phyloP scores from a whole-genome alignment of 2,113 vertebrate species.

The Vulpes ferrilata region DNA sequence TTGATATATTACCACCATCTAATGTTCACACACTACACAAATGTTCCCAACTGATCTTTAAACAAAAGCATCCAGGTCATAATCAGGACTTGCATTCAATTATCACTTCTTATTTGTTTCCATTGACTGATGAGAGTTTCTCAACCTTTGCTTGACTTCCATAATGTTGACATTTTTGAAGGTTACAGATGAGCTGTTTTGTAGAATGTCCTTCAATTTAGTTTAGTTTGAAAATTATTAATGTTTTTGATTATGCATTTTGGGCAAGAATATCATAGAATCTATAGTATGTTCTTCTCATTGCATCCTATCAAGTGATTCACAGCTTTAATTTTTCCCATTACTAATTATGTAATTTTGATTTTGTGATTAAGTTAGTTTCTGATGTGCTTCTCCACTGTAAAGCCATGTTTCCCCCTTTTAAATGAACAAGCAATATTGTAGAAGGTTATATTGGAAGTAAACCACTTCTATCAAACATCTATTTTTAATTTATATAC shows the following conservation, averaged over 20 bases:
- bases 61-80: background rate
- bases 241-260: background rate
- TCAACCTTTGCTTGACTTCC: background rate
- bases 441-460: background rate
- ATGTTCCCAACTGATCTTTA: background rate
- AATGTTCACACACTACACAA: background rate
- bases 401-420: background rate
- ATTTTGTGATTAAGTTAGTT: background rate
- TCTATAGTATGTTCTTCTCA: background rate
- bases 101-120: background rate
- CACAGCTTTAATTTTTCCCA: background rate
- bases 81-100: background rate
- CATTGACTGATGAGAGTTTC: background rate
- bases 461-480: background rate
- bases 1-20: background rate
- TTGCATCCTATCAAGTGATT: background rate
- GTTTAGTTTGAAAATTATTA: background rate
- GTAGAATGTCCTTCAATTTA: background rate
- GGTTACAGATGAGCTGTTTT: background rate
- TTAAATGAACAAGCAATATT: background rate
- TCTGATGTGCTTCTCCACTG: background rate
- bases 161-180: background rate
- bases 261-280: background rate
- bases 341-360: background rate
- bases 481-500: background rate